Base-by-base conservation (phyloP, 2,797 vertebrate species). In the Lepilemur septentrionalis region DNA sequence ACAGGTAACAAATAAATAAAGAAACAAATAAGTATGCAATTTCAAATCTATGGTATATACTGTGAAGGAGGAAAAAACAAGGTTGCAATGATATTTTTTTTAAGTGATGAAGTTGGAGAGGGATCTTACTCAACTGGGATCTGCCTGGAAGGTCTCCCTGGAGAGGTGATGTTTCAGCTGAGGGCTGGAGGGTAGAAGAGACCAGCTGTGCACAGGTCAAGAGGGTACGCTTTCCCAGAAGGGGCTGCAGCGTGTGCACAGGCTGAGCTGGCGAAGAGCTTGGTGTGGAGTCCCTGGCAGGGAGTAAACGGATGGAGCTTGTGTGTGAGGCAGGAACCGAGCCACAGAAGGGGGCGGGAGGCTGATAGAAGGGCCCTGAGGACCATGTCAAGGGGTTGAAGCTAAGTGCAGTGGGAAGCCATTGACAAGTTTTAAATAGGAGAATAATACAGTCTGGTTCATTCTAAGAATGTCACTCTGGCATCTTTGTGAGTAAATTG, bases 241-340 rank as follows among this genome's bases (percentile, higher is more conserved):
- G 84, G 38, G 73, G 52, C 28, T 3, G 6, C 4, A 0, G 80
- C 2, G 0, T 0, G 25, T n/a, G 5, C 46, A 13, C 50, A 50
- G 38, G n/a, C n/a, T 22, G 48, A 17, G 72, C 25, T 50, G 65
- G n/a, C 0, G 0, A 48, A 14, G 23, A 15, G 61, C 13, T 0
- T 3, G 57, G 17, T 3, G 8, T 43, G 52, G 82, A 25, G 25
- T 8, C 41, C 13, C 80, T 11, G 5, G 28, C 30, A 57, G 59
- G 79, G 50, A 14, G 35, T 2, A 0, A 11, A 10, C 5, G 4
- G 43, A 10, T 0, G 1, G 3, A 15, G 57, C 13, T 0, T 0
- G 5, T 5, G 82, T 2, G 15, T 3, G 7, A 15, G 48, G 69
- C 57, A 11, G 30, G 67, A 43, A 35, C 55, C 10, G 70, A 48